Evolutionary conservation across 2,113 vertebrate genomes (phyloP).

Genomic region (Carettochelys insculpta): DNA sequence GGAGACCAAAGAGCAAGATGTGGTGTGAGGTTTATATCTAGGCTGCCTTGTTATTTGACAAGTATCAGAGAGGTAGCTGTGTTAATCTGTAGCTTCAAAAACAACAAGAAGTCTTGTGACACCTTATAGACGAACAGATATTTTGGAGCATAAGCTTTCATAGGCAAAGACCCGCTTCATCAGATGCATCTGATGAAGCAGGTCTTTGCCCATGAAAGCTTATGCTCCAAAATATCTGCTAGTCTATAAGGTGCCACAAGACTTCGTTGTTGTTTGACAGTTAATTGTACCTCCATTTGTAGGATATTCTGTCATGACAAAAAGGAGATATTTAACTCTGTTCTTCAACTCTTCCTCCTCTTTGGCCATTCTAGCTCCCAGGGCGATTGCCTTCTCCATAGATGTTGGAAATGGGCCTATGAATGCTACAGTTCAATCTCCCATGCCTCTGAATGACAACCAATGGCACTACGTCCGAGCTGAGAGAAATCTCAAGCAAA

Average conservation of each 20-base stretch:
- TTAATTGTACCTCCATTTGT: slow-evolving; percentile 45
- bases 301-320: slow-evolving; percentile 44
- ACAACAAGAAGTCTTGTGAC: no score
- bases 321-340: not conserved
- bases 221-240: no score
- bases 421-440: slow-evolving; percentile 84
- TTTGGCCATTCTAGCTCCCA: slow-evolving; percentile 82
- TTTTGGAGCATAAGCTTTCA: no score
- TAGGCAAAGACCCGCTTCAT: no score
- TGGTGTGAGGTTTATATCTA: slow-evolving; percentile 35
- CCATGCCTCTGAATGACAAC: slow-evolving; percentile 88
- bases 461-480: slow-evolving; percentile 94
- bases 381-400: slow-evolving; percentile 89
- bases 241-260: no score
- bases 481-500: slow-evolving; percentile 92
- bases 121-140: no score
- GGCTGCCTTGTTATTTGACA: slow-evolving; percentile 33
- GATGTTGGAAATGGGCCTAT: slow-evolving; percentile 91
- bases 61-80: no score
- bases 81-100: no score
- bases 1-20: slow-evolving; percentile 36
- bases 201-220: no score
- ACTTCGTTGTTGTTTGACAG: no score
- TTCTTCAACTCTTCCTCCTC: not conserved
- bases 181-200: no score